Base-by-base conservation (phyloP, 2,797 vertebrate genomes). In the Balearica regulorum region DNA sequence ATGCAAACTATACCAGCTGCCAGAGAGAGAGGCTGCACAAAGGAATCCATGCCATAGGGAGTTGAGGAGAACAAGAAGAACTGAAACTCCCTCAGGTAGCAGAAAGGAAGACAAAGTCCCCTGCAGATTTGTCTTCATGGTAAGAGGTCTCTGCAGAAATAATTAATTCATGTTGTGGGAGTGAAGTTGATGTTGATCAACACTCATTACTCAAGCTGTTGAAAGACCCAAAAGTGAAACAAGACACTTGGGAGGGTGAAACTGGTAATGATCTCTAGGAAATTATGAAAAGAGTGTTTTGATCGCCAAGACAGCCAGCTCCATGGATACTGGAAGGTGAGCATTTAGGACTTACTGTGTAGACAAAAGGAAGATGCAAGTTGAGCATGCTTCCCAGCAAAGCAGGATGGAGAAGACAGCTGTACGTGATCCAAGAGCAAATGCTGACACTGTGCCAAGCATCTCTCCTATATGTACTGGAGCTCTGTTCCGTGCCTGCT, bases 171-270 rank as follows among this genome's bases (percentile, higher is more conserved):
- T 73, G 8, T 80, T 94, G 75, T 92, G 86, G 44, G 73, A 93
- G 25, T 87, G 62, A 90, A 90, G 73, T 72, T 93, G 62, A 58
- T 84, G 76, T 75, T 93, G 80, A 89, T 81, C 89, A 93, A 53
- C 9, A 29, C 29, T 95, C 84, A 75, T 94, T 92, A 78, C 29
- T 94, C 83, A 66, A 90, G 39, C 44, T 93, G 75, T 80, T 95
- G 93, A 95, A 96, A 96, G 77, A 92, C 60, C 44, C 65, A 26
- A 68, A 90, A 87, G 55, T 71, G 60, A 96, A 96, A 91, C 66
- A 90, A 93, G 66, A 84, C 83, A 83, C 72, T 35, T 31, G 68
- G 69, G 69, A 95, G 19, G 20, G 33, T 90, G 78, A 82, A 94
- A 70, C 48, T 93, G 62, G 70, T 82, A 86, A 89, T 70, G 77